phyloP scores from a whole-genome alignment of 2,797 vertebrate genomes.

The Neostethus bicornis region DNA sequence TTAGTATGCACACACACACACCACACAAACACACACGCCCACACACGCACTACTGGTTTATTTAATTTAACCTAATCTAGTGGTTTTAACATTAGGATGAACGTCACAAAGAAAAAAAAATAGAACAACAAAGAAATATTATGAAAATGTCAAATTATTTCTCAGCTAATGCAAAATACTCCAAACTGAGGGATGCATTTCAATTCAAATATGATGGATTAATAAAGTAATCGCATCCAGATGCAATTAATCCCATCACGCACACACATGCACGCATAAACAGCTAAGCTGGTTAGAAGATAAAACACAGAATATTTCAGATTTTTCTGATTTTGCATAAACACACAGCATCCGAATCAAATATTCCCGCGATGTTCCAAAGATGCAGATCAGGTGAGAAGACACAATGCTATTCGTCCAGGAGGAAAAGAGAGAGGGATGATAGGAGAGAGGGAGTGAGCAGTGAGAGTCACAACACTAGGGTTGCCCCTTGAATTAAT shows the following conservation, averaged over 20 bases:
- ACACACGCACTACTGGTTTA: conserved; percentile 32
- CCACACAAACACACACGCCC: conserved; percentile 18
- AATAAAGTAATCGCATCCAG: neutral
- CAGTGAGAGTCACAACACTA: conserved; percentile 65
- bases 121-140: conserved; percentile 7
- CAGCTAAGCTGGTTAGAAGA: neutral
- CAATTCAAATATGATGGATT: conserved; percentile 26
- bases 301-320: neutral
- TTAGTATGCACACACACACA: conserved; percentile 48
- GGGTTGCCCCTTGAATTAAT: conserved; percentile 79
- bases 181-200: conserved; percentile 15
- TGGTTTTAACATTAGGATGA: conserved; percentile 31
- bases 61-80: too few species aligned
- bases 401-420: conserved; percentile 73
- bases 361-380: conserved; percentile 80
- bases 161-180: neutral
- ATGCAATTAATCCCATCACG: conserved; percentile 10
- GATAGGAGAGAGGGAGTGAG: conserved; percentile 47
- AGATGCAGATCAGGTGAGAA: conserved; percentile 73
- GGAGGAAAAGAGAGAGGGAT: conserved; percentile 69
- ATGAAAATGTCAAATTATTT: neutral
- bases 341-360: conserved; percentile 67
- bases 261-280: too few species aligned
- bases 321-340: conserved; percentile 41
- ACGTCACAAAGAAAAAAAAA: conserved; percentile 43